Conservation (phyloP, 2,888 invertebrate genomes). For the Melolontha melolontha region DNA sequence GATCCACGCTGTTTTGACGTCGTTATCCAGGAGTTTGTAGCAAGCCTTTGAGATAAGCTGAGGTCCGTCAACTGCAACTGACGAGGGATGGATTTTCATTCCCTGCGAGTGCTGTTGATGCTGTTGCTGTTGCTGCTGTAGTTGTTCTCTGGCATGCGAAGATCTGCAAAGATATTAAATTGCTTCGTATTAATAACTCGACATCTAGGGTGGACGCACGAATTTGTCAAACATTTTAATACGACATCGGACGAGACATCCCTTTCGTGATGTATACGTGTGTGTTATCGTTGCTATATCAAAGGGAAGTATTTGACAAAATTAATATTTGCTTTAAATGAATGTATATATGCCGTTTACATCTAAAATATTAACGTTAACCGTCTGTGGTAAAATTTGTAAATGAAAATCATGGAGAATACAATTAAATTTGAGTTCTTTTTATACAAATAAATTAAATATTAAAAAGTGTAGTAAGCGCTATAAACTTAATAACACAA, state of each 20-base stretch:
- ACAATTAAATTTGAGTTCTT: no score
- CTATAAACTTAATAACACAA: no score
- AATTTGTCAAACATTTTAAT: slow-evolving; percentile 31
- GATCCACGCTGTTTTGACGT: slow-evolving; percentile 71
- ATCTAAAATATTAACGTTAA: no score
- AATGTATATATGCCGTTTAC: background rate
- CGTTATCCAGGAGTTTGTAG: slow-evolving; percentile 69
- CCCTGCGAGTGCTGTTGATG: slow-evolving; percentile 51
- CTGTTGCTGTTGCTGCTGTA: slow-evolving; percentile 34
- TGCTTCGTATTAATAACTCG: slow-evolving; percentile 38
- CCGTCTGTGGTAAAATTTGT: no score
- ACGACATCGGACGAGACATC: background rate
- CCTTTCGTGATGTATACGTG: slow-evolving; percentile 6
- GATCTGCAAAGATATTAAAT: slow-evolving; percentile 53
- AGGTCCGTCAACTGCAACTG: slow-evolving; percentile 56
- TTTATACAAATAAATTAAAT: no score
- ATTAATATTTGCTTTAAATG: slow-evolving; percentile 11
- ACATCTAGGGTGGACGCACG: slow-evolving; percentile 9
- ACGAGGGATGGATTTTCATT: slow-evolving; percentile 52
- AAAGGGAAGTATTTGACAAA: background rate
- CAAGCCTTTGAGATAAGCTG: slow-evolving; percentile 66
- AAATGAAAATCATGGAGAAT: no score
- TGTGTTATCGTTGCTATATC: background rate
- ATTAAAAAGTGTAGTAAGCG: no score
- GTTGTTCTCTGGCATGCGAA: slow-evolving; percentile 55